These are phyloP conservation scores for Myotis planiceps DNA, from an alignment of 2,797 vertebrate species.

Conservation along the genomic window DNA sequence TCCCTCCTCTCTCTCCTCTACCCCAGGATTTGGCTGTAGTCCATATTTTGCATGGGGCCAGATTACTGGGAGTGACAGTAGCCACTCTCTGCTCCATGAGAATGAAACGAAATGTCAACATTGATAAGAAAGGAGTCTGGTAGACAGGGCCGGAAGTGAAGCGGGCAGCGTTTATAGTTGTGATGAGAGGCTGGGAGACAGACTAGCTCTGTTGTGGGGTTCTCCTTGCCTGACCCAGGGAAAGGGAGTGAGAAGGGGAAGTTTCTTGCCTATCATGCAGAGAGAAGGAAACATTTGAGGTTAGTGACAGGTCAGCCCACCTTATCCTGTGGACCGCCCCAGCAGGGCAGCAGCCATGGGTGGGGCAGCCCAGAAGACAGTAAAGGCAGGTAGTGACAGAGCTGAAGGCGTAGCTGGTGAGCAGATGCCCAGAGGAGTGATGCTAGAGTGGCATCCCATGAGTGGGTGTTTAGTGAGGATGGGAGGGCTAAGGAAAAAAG, in stretches of 20 bases:
- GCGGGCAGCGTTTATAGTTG: not conserved
- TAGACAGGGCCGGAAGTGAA: no score
- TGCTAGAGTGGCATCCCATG: not conserved
- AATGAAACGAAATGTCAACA: not conserved
- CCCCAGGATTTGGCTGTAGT: not conserved
- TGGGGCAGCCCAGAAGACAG: not conserved
- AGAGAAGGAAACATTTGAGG: not conserved
- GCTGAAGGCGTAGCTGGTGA: not conserved
- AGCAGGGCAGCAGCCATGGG: not conserved
- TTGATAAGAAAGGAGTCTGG: not conserved
- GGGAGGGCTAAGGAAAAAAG: not conserved
- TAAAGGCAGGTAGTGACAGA: not conserved
- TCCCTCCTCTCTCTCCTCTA: not conserved
- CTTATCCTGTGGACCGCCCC: not conserved
- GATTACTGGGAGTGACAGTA: not conserved
- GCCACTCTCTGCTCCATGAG: no score
- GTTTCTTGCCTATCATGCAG: not conserved
- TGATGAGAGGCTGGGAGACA: not conserved
- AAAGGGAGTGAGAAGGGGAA: slow-evolving; percentile 12
- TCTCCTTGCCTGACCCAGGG: not conserved
- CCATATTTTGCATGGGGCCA: not conserved
- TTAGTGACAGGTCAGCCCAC: not conserved
- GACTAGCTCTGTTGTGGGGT: not conserved
- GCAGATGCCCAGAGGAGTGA: not conserved
- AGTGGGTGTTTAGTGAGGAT: no score